phyloP scores from a whole-genome alignment of 2,113 vertebrate species.

The Pithys albifrons region DNA sequence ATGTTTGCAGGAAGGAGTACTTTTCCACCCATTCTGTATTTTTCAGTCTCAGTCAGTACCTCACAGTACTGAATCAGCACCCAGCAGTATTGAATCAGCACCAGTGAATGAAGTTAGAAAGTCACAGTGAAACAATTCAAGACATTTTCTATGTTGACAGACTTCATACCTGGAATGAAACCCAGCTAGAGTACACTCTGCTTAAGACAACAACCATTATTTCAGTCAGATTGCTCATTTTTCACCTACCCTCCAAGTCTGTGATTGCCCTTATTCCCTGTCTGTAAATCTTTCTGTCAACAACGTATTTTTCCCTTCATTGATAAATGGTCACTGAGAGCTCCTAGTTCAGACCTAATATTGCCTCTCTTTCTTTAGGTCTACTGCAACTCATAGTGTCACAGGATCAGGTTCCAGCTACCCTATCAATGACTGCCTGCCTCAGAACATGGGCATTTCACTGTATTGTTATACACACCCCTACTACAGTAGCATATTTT shows the following conservation, averaged over 20 bases:
- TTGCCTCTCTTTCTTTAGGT: not conserved
- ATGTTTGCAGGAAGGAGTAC: not conserved
- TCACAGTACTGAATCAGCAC: not conserved
- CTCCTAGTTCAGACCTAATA: not conserved
- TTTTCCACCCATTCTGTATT: not conserved
- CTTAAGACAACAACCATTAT: not conserved
- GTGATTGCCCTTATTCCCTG: not conserved
- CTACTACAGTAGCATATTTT: not conserved
- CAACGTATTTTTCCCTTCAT: not conserved
- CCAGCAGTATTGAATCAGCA: not conserved
- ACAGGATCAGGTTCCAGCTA: not conserved
- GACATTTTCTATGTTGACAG: not conserved
- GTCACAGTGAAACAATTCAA: not conserved
- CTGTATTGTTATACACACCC: not conserved
- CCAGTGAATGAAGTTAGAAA: not conserved
- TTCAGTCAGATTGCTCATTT: not conserved
- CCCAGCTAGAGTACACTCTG: not conserved
- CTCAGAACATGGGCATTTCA: not conserved
- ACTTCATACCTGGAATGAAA: not conserved
- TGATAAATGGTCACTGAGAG: not conserved
- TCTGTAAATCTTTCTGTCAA: not conserved
- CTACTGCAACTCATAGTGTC: not conserved
- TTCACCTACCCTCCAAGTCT: not conserved
- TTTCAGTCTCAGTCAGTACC: not conserved
- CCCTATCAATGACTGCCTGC: fast-evolving